A percentile compares a stretch with the other conserved stretches of the same genome.
These are phyloP conservation scores for Porites rus DNA, from an alignment of 92 coral and sea anemone genomes.

Conservation along the genomic window DNA sequence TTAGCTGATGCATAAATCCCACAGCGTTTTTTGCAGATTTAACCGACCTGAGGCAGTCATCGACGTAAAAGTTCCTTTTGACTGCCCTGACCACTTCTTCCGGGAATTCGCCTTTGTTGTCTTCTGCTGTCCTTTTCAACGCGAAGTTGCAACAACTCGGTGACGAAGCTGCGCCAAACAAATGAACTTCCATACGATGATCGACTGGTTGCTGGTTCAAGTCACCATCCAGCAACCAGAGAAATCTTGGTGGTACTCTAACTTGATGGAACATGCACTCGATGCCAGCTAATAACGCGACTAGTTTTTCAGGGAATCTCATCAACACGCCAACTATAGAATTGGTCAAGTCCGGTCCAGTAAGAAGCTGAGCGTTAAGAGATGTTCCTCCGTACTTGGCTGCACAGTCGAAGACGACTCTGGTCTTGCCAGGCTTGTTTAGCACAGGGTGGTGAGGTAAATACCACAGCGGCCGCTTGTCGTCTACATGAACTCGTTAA, in stretches of 20 bases:
- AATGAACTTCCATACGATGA: constrained; percentile 12
- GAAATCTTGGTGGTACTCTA: background rate
- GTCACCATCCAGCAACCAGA: constrained; percentile 4
- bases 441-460: no score
- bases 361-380: no score
- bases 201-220: background rate
- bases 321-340: background rate
- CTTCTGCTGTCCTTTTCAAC: background rate
- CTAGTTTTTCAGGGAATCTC: background rate
- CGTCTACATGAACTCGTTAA: background rate
- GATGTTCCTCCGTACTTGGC: no score
- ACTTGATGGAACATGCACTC: constrained; percentile 2
- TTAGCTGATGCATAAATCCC: background rate
- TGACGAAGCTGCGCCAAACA: background rate
- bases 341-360: constrained; percentile 13
- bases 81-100: background rate
- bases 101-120: background rate
- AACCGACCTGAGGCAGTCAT: constrained; percentile 12
- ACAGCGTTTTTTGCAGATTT: background rate
- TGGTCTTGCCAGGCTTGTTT: no score
- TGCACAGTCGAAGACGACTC: no score
- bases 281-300: background rate
- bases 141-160: constrained; percentile 6
- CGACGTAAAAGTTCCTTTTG: background rate
- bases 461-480: constrained; percentile 46